A percentile compares a stretch with the other conserved stretches of the same genome.
phyloP scores from a whole-genome alignment of 1,140 invertebrate genomes.

The Drusus annulatus region DNA sequence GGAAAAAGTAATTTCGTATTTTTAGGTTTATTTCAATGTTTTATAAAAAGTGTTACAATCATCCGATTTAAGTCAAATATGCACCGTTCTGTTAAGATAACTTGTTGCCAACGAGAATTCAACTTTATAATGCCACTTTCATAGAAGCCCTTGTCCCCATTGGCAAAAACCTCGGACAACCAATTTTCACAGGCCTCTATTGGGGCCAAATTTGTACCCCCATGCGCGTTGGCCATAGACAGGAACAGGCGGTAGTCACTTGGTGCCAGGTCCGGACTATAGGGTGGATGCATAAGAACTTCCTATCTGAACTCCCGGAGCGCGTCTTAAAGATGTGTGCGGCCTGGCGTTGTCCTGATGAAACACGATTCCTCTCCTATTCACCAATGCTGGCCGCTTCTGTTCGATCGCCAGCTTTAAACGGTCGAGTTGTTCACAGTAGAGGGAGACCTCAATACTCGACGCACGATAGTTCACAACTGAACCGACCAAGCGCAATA shows the following conservation, averaged over 20 bases:
- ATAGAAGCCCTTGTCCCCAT: slow-evolving; percentile 5
- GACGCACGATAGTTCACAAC: slow-evolving; percentile 43
- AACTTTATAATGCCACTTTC: not conserved
- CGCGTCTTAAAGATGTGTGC: slow-evolving; percentile 23
- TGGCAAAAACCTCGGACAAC: slow-evolving; percentile 16
- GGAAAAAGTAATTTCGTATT: slow-evolving; percentile 27
- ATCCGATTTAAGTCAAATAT: too few species aligned
- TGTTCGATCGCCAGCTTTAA: slow-evolving; percentile 21
- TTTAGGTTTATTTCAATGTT: slow-evolving; percentile 13
- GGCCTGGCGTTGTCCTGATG: slow-evolving; percentile 14
- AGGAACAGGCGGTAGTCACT: slow-evolving; percentile 19
- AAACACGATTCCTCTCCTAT: slow-evolving; percentile 21
- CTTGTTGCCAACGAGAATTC: slow-evolving; percentile 1
- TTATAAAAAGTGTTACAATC: slow-evolving; percentile 14
- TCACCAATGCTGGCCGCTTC: slow-evolving; percentile 26
- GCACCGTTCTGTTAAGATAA: not conserved
- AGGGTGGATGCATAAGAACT: slow-evolving; percentile 25
- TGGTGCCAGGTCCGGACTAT: slow-evolving; percentile 9
- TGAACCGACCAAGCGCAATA: slow-evolving; percentile 54
- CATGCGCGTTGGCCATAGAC: slow-evolving; percentile 23
- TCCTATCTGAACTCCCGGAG: slow-evolving; percentile 2
- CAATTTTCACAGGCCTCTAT: slow-evolving; percentile 23
- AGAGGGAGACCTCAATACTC: slow-evolving; percentile 23
- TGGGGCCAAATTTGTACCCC: slow-evolving; percentile 15
- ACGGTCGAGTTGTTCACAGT: slow-evolving; percentile 18